Evolutionary conservation across 2,888 invertebrate species (phyloP), one percentile per base, ranked within the genome.

Genomic region (Drosophila ochracea): DNA sequence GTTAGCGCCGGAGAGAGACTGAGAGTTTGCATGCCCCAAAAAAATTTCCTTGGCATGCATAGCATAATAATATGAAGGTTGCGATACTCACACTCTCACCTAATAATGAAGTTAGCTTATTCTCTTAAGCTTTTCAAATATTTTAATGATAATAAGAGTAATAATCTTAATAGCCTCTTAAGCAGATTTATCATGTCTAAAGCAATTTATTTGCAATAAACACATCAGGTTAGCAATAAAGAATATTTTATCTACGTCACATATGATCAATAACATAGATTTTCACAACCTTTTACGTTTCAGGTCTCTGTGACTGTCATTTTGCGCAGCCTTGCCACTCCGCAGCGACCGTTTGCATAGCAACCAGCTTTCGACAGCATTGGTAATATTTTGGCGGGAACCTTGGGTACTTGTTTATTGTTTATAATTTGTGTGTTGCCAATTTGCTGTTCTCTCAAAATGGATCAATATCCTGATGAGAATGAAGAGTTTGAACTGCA

Each of bases 401-500:
- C 2, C 5, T 31, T 11, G 16, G 28, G n/a, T 68, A 76, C 60
- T 76, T 76, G 71, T 54, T 80, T 63, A 57, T 71, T 80, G 49
- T 76, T 69, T 66, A 49, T 58, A 59, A 35, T 39, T 49, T n/a
- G 43, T 19, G 21, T n/a, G 6, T 35, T n/a, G 37, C 10, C 28
- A 35, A n/a, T 30, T 57, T 19, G 35, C 19, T 58, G n/a, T 19
- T 47, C 41, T 52, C 41, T 52, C n/a, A 49, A 60, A 67, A 88
- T 88, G 90, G 91, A 92, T 78, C 92, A 93, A 76, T 94, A 92
- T 86, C 93, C 93, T 2, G 93, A 93, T 66, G 92, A 93, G 67
- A 95, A 95, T 79, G 95, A 95, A 79, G 95, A 95, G 93, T 96
- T 95, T 85, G 96, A 96, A 91, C 94, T 96, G 60, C 95, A 95